Evolutionary conservation across 2,888 invertebrate genomes (phyloP), one percentile per base, ranked within the genome.

Genomic region (Cephus pulcher): DNA sequence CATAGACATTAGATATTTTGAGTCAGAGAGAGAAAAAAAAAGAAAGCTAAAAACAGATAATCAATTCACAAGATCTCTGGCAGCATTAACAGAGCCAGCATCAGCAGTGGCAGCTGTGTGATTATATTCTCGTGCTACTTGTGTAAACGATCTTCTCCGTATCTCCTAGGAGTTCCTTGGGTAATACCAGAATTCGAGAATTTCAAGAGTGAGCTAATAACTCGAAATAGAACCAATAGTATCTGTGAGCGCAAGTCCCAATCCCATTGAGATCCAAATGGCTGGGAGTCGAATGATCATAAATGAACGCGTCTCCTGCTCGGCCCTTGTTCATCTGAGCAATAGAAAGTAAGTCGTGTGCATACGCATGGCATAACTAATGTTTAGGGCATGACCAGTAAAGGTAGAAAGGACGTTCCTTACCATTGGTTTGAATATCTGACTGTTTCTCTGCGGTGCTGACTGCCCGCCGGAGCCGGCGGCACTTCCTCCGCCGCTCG

Each of bases 381-480:
- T 56, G 56, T 56, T 9, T 56, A 56, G 56, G 23, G 56, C 56
- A 56, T 9, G 9, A 56, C 23, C 23, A 23, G 56, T 56, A 15
- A 56, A 3, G 0, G 4, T 15, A 23, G 0, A 56, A 56, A 23
- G 56, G 69, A 34, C 23, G 71, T 33, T 71, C 87, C 94, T 90
- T 93, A 97, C 97, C 96, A 96, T 96, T 84, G 97, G 97, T 92
- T 97, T 97, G 92, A 97, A 97, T 90, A 96, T 94, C 91, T 96
- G 96, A 75, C 97, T 96, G 90, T 96, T 96, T 84, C 97, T 95
- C 90, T 97, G 97, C 82, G 95, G 96, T 75, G 95, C 96, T 85
- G 91, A 82, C 88, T 90, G 92, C 35, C 90, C 91, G 40, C 89
- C 88, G 3, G 91, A 90, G 34, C 87, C 91, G 86, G 83, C 88